Percentiles rank a stretch among this genome's conserved stretches.
Conservation (phyloP, 2,888 invertebrate species). For the Limnephilus rhombicus region DNA sequence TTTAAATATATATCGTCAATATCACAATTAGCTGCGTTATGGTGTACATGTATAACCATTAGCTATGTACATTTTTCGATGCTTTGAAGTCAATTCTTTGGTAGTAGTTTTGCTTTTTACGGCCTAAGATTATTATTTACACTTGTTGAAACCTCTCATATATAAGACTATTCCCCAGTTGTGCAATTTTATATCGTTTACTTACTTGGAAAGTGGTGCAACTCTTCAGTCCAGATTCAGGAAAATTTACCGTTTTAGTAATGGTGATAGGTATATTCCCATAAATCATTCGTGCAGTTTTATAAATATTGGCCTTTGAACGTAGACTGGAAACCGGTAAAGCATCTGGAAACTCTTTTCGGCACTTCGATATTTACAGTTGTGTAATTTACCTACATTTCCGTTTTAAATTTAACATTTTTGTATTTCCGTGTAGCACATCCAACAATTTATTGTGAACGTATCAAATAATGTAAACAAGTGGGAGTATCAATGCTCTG, state of each 20-base stretch:
- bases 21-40: too few relatives aligned
- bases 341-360: neutral
- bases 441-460: neutral
- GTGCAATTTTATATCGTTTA: neutral
- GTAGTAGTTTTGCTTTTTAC: neutral
- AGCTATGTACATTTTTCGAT: neutral
- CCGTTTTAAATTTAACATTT: neutral
- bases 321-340: neutral
- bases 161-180: neutral
- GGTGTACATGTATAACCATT: neutral
- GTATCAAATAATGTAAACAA: neutral
- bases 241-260: too few relatives aligned
- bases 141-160: neutral
- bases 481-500: neutral
- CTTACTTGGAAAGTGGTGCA: neutral
- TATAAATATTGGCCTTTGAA: neutral
- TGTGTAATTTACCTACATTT: neutral
- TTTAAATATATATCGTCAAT: too few relatives aligned
- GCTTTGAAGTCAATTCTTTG: neutral
- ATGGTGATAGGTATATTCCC: neutral
- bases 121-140: neutral
- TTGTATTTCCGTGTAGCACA: neutral
- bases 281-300: neutral
- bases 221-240: neutral
- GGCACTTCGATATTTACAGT: constrained; percentile 1